Conservation (phyloP, 1,140 invertebrate genomes). For the Drosophila lacertosa region DNA sequence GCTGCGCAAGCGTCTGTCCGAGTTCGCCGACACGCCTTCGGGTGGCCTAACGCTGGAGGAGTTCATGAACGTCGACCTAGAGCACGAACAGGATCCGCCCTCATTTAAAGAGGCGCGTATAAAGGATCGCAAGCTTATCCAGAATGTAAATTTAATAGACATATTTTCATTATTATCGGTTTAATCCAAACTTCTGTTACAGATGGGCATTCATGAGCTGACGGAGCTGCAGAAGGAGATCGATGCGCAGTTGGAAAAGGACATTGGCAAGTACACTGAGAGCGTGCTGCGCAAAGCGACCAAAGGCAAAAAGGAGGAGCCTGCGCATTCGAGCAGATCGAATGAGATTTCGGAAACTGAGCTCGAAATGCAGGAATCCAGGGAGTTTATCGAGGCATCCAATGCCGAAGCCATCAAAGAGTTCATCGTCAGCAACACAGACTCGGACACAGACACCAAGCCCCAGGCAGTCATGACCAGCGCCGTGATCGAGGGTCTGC, state of each 20-base stretch:
- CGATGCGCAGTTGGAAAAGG: slow-evolving; percentile 89
- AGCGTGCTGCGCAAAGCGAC: slow-evolving; percentile 51
- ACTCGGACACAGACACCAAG: slow-evolving; percentile 22
- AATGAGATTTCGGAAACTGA: slow-evolving; percentile 43
- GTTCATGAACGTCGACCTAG: slow-evolving; percentile 98
- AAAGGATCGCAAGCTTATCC: slow-evolving; percentile 92
- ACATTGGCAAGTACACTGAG: slow-evolving; percentile 84
- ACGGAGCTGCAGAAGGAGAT: slow-evolving; percentile 90
- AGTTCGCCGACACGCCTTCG: slow-evolving; percentile 98
- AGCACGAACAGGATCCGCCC: slow-evolving; percentile 98
- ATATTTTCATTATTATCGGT: neutral
- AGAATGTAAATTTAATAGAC: slow-evolving; percentile 85
- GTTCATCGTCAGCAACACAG: slow-evolving; percentile 77
- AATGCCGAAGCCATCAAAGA: slow-evolving; percentile 86
- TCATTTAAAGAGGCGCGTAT: slow-evolving; percentile 95
- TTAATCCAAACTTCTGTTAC: neutral
- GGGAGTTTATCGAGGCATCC: slow-evolving; percentile 86
- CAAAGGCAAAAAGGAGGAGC: slow-evolving; percentile 21
- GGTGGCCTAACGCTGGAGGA: slow-evolving; percentile 96
- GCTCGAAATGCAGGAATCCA: slow-evolving; percentile 84
- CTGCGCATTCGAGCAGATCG: slow-evolving; percentile 11
- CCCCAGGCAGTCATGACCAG: slow-evolving; percentile 7
- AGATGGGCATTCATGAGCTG: slow-evolving; percentile 87
- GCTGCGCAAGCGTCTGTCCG: slow-evolving; percentile 94
- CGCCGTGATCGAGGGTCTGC: slow-evolving; percentile 69